Conservation (phyloP, 2,888 invertebrate genomes). For the Tipula vernalis region DNA sequence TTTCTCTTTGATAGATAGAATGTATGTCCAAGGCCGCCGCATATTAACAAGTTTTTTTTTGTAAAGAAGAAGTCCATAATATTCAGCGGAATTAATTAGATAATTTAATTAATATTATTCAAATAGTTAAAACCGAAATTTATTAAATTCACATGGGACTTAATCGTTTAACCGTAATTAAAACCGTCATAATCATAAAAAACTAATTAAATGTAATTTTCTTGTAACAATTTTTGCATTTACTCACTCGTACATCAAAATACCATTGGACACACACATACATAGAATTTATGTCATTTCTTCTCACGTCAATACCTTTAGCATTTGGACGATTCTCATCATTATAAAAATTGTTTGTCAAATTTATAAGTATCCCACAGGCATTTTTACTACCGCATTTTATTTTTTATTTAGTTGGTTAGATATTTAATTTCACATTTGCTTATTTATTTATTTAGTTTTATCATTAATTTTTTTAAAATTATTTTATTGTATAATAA, state of each 20-base stretch:
- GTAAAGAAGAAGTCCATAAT: too few species aligned
- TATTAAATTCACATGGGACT: not conserved
- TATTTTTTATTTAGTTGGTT: not conserved
- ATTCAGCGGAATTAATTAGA: too few species aligned
- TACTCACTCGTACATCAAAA: not conserved
- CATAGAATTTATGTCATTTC: not conserved
- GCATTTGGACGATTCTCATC: not conserved
- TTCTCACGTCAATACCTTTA: not conserved
- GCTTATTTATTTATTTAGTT: not conserved
- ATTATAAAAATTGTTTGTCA: not conserved
- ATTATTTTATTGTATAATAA: not conserved
- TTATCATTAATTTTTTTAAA: not conserved
- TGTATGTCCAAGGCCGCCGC: not conserved
- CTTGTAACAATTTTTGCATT: not conserved
- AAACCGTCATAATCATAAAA: not conserved
- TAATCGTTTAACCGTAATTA: not conserved
- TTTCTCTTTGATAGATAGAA: not conserved
- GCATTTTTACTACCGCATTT: not conserved
- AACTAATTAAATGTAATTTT: not conserved
- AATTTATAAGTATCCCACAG: not conserved
- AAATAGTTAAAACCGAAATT: too few species aligned
- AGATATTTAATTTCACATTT: not conserved
- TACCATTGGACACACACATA: not conserved
- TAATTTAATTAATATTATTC: too few species aligned
- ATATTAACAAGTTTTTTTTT: too few species aligned